Base-by-base conservation (phyloP, 2,113 vertebrate species). In the Prionailurus viverrinus region DNA sequence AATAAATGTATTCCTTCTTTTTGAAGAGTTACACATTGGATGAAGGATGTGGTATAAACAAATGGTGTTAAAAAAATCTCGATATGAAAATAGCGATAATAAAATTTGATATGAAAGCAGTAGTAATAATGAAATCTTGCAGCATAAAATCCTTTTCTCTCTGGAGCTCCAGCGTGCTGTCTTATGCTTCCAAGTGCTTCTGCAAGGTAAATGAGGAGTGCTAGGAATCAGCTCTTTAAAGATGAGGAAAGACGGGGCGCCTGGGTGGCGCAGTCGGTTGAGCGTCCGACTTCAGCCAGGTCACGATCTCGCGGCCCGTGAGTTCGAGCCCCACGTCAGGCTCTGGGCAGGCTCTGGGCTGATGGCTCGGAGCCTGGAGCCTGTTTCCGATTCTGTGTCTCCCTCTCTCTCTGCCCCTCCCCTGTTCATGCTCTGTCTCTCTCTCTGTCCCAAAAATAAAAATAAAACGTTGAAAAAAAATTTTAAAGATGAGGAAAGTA, bases 111-210 rank as follows among this genome's bases (percentile, higher is more conserved):
- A 4, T 55, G 29, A 84, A 95, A 88, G 39, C 25, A 87, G 21
- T 36, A 68, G 23, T n/a, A 85, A 61, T 73, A 53, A 86, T 48
- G 65, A 69, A 93, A 69, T 21, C 21, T 68, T 58, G 3, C 4
- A 31, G 39, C 68, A 45, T 12, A 83, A 63, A 68, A 36, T 0
- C 8, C 31, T 31, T 88, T 51, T 82, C 25, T 88, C 16, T 25
- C n/a, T n/a, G 13, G 55, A 23, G 21, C 1, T n/a, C 51, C 45
- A 39, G 5, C 10, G 58, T 78, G 27, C 31, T 33, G 15, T 39
- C 94, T 94, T 73, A 36, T 89, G 58, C 51, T 97, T 89, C 66
- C 74, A 85, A 74, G 65, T n/a, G 8, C 15, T 25, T 84, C 83
- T 74, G 5, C 81, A 68, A n/a, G 31, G 45, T 27, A 96, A 61